Conservation (phyloP, 2,797 vertebrate species). For the Manis crassicaudata region DNA sequence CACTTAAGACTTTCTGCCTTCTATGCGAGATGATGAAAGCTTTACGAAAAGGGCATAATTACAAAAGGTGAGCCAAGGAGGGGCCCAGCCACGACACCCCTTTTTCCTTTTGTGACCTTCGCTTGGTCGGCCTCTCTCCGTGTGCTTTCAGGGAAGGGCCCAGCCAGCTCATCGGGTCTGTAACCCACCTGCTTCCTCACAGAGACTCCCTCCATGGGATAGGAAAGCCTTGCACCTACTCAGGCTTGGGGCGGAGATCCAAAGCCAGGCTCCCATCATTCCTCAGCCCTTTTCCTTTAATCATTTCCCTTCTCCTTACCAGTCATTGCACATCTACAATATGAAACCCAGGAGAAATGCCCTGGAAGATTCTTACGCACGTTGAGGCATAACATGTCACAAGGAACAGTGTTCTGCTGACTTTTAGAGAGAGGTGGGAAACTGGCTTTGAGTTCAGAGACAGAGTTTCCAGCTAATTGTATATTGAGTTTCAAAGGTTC, state of each 20-base stretch:
- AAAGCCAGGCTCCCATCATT: background rate
- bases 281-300: background rate
- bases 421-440: background rate
- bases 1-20: constrained; percentile 65
- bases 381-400: background rate
- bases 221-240: background rate
- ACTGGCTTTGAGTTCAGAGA: background rate
- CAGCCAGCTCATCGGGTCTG: constrained; percentile 63
- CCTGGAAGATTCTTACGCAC: background rate
- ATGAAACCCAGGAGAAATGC: background rate
- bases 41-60: constrained; percentile 76
- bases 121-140: constrained; percentile 35
- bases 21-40: constrained; percentile 64
- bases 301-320: background rate
- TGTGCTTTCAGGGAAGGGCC: constrained; percentile 40
- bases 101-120: constrained; percentile 9
- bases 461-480: background rate
- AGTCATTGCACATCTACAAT: background rate
- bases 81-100: constrained; percentile 10
- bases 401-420: background rate
- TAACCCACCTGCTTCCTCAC: constrained; percentile 30
- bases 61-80: constrained; percentile 75
- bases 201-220: background rate
- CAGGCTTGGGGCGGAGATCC: background rate
- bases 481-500: background rate